Percentiles rank a stretch among this genome's conserved stretches.
These are phyloP conservation scores for Lamprotornis superbus DNA, from an alignment of 2,113 vertebrate genomes.

Conservation along the genomic window DNA sequence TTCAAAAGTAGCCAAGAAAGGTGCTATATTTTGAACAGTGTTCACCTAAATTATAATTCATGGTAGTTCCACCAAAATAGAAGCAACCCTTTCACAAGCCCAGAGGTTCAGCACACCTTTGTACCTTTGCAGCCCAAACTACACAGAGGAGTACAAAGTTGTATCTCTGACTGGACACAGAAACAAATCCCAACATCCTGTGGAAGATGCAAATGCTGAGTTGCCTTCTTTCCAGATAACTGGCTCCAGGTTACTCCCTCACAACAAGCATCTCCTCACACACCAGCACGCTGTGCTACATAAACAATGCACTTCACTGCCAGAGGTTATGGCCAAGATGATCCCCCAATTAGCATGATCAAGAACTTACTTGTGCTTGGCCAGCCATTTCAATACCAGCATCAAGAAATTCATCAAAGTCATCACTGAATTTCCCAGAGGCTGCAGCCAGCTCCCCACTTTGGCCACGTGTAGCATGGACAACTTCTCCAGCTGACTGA, in stretches of 20 bases:
- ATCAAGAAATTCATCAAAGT: conserved; percentile 98
- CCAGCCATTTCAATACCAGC: conserved; percentile 99
- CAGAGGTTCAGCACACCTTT: background rate
- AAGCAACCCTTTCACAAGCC: background rate
- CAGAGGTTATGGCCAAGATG: background rate
- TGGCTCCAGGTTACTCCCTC: background rate
- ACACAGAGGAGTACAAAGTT: accelerated
- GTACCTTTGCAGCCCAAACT: background rate
- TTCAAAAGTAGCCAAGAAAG: background rate
- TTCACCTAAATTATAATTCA: background rate
- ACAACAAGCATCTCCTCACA: background rate
- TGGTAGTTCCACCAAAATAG: background rate
- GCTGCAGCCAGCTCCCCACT: conserved; percentile 92
- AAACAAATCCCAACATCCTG: background rate
- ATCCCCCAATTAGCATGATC: background rate
- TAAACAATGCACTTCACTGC: background rate
- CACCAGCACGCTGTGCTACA: background rate
- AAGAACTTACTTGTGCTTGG: conserved; percentile 87
- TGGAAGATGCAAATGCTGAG: background rate
- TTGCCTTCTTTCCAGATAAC: background rate
- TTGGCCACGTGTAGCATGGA: conserved; percentile 92
- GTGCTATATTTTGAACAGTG: background rate
- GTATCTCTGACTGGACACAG: background rate
- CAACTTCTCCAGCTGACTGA: conserved; percentile 97
- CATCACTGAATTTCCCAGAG: conserved; percentile 96